Conservation (phyloP, 53 echinoderm and acorn worm species). For the Luidia sarsii region DNA sequence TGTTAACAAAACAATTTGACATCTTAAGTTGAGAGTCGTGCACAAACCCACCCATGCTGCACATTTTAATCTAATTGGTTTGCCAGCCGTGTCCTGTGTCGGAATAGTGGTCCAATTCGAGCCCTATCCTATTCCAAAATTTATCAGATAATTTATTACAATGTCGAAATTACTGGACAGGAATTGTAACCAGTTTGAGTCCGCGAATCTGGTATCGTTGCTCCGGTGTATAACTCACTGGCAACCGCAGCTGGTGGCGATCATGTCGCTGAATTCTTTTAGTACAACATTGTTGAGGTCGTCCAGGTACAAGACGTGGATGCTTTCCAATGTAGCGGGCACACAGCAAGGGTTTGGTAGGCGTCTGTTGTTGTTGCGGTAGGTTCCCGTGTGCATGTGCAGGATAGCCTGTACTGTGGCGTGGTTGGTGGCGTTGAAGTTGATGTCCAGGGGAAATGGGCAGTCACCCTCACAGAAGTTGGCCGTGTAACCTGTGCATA, state of each 20-base stretch:
- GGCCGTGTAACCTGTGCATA: constrained; percentile 74
- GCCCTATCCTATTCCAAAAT: no score
- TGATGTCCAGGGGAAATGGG: constrained; percentile 87
- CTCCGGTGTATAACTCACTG: constrained; percentile 60
- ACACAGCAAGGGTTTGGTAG: constrained; percentile 88
- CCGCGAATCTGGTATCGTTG: no score
- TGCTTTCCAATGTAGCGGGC: constrained; percentile 71
- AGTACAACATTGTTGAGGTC: constrained; percentile 82
- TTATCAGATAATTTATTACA: no score
- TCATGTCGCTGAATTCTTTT: constrained; percentile 93
- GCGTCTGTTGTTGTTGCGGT: constrained; percentile 51
- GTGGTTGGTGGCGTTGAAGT: constrained; percentile 99
- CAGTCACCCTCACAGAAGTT: constrained; percentile 97
- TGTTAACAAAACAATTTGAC: no score
- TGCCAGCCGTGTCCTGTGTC: no score
- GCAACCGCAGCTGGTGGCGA: constrained; percentile 93
- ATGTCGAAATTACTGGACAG: no score
- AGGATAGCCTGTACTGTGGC: constrained; percentile 92
- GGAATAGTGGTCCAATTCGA: no score
- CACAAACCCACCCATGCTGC: no score
- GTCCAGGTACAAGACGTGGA: constrained; percentile 87
- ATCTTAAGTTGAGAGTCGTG: no score
- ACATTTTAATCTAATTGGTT: no score
- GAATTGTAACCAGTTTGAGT: no score
- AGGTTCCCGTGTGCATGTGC: constrained; percentile 54